Conservation (phyloP, 1,140 invertebrate species). For the Lerema accius region DNA sequence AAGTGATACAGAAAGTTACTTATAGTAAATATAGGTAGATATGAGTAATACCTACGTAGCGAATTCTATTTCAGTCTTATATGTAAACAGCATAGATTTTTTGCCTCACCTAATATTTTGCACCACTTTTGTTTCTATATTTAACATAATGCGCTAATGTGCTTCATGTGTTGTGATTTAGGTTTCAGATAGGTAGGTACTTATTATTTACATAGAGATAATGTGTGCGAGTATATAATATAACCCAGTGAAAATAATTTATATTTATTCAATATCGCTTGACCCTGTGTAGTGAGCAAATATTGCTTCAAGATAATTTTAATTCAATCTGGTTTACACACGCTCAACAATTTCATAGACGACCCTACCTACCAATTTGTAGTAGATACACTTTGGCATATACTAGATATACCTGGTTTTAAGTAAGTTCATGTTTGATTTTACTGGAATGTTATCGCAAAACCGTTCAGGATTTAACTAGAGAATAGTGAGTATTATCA, state of each 20-base stretch:
- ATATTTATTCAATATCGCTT: conserved; percentile 7
- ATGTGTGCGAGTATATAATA: too few species aligned
- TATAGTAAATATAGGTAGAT: too few species aligned
- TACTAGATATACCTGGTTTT: conserved; percentile 4
- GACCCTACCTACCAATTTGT: background rate
- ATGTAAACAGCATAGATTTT: too few species aligned
- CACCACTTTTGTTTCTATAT: too few species aligned
- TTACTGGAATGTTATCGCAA: conserved; percentile 20
- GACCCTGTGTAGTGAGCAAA: conserved; percentile 16
- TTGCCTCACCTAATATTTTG: too few species aligned
- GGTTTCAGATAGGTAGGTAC: background rate
- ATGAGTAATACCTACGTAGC: too few species aligned
- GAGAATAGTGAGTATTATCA: conserved; percentile 9
- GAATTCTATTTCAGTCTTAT: too few species aligned
- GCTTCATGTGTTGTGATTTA: conserved; percentile 21
- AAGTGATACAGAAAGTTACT: too few species aligned
- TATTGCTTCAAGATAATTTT: conserved; percentile 10
- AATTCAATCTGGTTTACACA: conserved; percentile 2
- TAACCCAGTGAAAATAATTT: conserved; percentile 18
- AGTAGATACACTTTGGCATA: background rate
- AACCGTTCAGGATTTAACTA: conserved; percentile 8
- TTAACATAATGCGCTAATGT: too few species aligned
- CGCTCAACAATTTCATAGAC: background rate
- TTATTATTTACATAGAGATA: conserved; percentile 26
- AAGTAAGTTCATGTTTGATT: conserved; percentile 23